Base-by-base conservation (phyloP, 2,797 vertebrate species). In the Molothrus ater region DNA sequence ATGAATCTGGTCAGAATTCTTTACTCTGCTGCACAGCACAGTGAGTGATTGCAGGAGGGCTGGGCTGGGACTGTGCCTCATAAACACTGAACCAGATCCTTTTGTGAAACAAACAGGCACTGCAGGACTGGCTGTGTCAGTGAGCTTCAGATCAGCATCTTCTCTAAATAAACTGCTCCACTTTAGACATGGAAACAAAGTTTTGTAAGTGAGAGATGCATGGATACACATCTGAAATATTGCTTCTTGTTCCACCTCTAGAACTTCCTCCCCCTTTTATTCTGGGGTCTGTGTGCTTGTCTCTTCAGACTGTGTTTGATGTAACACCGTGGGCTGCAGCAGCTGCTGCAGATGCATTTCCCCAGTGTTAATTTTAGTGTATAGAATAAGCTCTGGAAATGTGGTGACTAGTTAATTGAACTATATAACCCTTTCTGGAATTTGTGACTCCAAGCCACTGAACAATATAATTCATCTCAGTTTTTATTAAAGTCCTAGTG, bases 401-500 rank as follows among this genome's bases (percentile, higher is more conserved):
- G 88, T 84, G 79, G 86, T 83, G 84, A 70, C 86, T 83, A 61
- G 71, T 95, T 95, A 93, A 93, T 93, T 92, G 91, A 94, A 96
- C 93, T 95, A 69, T 87, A 93, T 88, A 95, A 93, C 93, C 95
- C 82, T 95, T 90, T 79, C 93, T 90, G 86, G 86, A 95, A 91
- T 93, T 95, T 92, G 90, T 91, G 92, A 95, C 92, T 94, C 86
- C 71, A 40, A 94, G 82, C 65, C 90, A 85, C 80, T 75, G 76
- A 96, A 78, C 83, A 94, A 96, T 89, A 85, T 83, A 91, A 96
- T 92, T 95, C 78, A 90, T 95, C 88, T 92, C 82, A 65, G 81
- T 80, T 96, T 93, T 93, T 91, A 94, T 94, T 89, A 95, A 95
- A 94, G 91, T 79, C 86, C 70, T 84, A 43, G 87, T 69, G 87